phyloP scores from a whole-genome alignment of 2,113 vertebrate genomes.

The Leptobrachium leishanense region DNA sequence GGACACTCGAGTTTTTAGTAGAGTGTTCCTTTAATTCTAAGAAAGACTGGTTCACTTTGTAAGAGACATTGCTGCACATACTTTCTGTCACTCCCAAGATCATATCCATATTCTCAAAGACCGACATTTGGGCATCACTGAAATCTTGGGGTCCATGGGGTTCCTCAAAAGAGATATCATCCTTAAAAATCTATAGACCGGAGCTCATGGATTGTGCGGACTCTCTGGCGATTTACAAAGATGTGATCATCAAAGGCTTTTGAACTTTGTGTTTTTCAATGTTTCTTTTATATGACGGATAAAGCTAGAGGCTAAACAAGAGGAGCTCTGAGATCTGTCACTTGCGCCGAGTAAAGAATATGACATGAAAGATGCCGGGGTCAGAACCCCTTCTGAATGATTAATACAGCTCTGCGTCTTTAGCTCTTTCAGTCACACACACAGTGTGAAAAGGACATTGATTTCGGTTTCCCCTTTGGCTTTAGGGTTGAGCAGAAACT shows the following conservation, averaged over 20 bases:
- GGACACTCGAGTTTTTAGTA: too few relatives aligned
- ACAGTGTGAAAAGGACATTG: conserved; percentile 28
- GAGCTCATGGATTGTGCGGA: too few relatives aligned
- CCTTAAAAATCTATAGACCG: too few relatives aligned
- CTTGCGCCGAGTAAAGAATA: conserved; percentile 36
- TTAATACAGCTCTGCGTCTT: conserved; percentile 50
- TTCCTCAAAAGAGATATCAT: too few relatives aligned
- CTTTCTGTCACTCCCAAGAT: too few relatives aligned
- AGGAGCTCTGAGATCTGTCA: conserved; percentile 12
- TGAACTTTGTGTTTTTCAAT: neutral
- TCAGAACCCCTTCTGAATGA: conserved; percentile 56
- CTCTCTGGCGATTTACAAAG: neutral
- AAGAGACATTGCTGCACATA: too few relatives aligned
- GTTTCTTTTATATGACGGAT: conserved; percentile 13
- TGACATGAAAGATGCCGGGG: conserved; percentile 47
- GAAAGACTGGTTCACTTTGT: too few relatives aligned
- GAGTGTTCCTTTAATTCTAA: too few relatives aligned
- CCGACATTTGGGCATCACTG: too few relatives aligned
- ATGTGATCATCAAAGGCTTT: conserved; percentile 9
- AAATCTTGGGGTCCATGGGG: too few relatives aligned
- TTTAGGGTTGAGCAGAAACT: conserved; percentile 57
- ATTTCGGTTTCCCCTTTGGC: conserved; percentile 39
- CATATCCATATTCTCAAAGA: too few relatives aligned
- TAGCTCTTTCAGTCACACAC: conserved; percentile 13
- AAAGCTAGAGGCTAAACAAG: conserved; percentile 40